Base-by-base conservation (phyloP, 2,113 vertebrate species). In the Grus americana region DNA sequence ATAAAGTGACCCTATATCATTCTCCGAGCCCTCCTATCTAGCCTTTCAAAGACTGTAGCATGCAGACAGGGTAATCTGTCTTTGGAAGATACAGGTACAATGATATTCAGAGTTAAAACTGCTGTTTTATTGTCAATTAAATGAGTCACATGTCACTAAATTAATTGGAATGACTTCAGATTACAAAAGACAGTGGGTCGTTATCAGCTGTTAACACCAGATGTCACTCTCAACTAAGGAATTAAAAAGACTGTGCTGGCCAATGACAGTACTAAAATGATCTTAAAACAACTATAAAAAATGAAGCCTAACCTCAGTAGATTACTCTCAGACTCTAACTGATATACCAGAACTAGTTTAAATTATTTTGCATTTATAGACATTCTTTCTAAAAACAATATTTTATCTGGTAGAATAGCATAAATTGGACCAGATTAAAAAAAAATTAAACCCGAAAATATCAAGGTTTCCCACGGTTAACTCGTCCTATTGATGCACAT, bases 161-260 rank as follows among this genome's bases (percentile, higher is more conserved):
- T n/a, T 79, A 72, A 75, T 68, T 9, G 11, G 7, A 68, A 55
- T 4, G 0, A 40, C 15, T 55, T 27, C 5, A 30, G 30, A 40
- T 26, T 12, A 15, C 2, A 30, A 19, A 72, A 86, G 61, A 5
- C 18, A 19, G 12, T 0, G 42, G 19, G 66, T 23, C 5, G 18
- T 34, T 95, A 63, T 86, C 44, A 17, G 7, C 26, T 68, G 19
- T 1, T 29, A 79, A 93, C 96, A 70, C 26, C 79, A 97, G 95
- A 65, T 92, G 96, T 86, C 96, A 83, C 83, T 80, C 17, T 68
- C 47, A 89, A 36, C 71, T 82, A 91, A 97, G 90, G 79, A 97
- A 97, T 90, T 12, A 23, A 47, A 52, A 57, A 59, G 12, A 40
- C 12, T 34, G 19, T 47, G 12, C 29, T 3, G 17, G 27, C 34